Percentiles rank a stretch among this genome's conserved stretches.
These are phyloP conservation scores for Netelia virgata DNA, from an alignment of 2,888 invertebrate species.

Conservation along the genomic window DNA sequence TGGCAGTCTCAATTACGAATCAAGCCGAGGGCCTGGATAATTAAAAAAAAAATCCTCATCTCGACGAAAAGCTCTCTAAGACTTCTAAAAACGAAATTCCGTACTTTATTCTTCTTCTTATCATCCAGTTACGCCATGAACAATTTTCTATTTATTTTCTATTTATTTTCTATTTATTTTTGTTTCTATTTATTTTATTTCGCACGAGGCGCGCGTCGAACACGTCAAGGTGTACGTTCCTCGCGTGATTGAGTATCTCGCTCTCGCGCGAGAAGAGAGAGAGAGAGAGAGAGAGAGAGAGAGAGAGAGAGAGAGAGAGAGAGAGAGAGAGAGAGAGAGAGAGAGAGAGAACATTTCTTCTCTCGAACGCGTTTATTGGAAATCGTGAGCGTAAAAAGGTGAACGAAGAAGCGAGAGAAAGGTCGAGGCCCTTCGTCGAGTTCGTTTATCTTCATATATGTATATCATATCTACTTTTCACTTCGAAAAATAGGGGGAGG, in stretches of 20 bases:
- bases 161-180: not conserved
- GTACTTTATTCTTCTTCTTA: not conserved
- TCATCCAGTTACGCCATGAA: not conserved
- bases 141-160: not conserved
- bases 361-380: not conserved
- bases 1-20: too few relatives aligned
- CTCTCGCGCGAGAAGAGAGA: not conserved
- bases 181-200: not conserved
- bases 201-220: conserved; percentile 9
- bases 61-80: not conserved
- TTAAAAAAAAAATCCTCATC: not conserved
- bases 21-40: too few relatives aligned
- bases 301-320: too few relatives aligned
- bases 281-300: too few relatives aligned
- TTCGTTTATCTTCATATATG: conserved; percentile 11
- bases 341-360: too few relatives aligned
- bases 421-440: conserved; percentile 11
- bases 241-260: conserved; percentile 36
- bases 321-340: too few relatives aligned
- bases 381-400: not conserved
- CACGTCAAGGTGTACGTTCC: conserved; percentile 32
- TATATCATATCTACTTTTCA: not conserved
- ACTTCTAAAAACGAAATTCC: not conserved
- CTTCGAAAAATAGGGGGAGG: not conserved
- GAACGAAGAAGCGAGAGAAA: conserved; percentile 1